These are phyloP conservation scores for Riparia riparia DNA, from an alignment of 2,113 vertebrate genomes.

Conservation along the genomic window DNA sequence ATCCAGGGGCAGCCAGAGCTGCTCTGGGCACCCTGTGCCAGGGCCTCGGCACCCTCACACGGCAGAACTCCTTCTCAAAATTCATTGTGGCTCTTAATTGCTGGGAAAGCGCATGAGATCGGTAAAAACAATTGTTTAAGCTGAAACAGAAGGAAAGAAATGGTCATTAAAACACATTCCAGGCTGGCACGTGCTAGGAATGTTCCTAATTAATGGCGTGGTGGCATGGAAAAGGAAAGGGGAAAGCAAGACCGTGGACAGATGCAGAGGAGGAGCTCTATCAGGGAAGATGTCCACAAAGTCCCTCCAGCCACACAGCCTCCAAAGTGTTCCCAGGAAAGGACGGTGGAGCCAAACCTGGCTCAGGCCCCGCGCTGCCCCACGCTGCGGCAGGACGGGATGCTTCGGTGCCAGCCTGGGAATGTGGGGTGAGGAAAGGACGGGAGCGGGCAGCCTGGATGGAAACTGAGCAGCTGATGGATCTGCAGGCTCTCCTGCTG, in stretches of 20 bases:
- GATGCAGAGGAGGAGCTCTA: background rate
- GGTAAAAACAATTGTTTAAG: background rate
- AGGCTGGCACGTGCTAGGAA: background rate
- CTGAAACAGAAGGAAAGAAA: background rate
- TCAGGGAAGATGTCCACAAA: background rate
- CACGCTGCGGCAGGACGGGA: background rate
- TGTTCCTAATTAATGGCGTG: background rate
- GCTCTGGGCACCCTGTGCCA: background rate
- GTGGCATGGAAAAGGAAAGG: background rate
- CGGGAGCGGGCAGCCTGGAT: background rate
- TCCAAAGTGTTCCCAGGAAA: background rate
- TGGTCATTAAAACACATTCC: background rate
- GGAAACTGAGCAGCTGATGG: background rate
- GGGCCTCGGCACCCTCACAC: background rate
- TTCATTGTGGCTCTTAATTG: background rate
- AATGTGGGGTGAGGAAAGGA: background rate
- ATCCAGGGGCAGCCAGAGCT: background rate
- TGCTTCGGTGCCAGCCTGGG: background rate
- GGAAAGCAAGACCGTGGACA: background rate
- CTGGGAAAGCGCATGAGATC: background rate
- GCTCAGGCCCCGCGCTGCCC: background rate
- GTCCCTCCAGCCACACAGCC: background rate
- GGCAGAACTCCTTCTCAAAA: background rate
- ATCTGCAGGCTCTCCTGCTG: background rate
- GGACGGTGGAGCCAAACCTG: background rate